phyloP scores from a whole-genome alignment of 2,113 vertebrate genomes.

The Sinocyclocheilus maitianheensis region DNA sequence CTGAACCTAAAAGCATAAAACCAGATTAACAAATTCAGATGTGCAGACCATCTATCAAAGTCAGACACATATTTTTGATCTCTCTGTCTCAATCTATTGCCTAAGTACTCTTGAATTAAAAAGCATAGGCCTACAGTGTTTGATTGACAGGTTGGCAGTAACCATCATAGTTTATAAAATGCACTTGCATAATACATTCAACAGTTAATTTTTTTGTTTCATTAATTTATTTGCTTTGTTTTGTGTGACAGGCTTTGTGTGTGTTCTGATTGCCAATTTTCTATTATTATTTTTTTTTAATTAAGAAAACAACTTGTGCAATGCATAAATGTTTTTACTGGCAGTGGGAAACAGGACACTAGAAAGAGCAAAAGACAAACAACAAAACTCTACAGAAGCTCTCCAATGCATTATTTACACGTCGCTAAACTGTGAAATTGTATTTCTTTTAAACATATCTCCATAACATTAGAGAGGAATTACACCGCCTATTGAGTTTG shows the following conservation, averaged over 20 bases:
- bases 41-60: slow-evolving; percentile 10
- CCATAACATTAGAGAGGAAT: slow-evolving; percentile 64
- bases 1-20: slow-evolving; percentile 11
- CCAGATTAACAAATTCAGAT: not conserved
- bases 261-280: too few species aligned
- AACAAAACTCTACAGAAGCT: slow-evolving; percentile 19
- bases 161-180: not conserved
- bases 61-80: slow-evolving; percentile 9
- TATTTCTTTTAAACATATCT: slow-evolving; percentile 64
- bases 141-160: not conserved
- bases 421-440: slow-evolving; percentile 70
- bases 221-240: not conserved
- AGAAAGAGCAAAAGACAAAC: not conserved
- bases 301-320: not conserved
- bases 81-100: not conserved
- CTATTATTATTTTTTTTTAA: not conserved
- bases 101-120: not conserved
- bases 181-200: too few species aligned
- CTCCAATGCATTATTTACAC: slow-evolving; percentile 52
- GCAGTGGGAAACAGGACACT: not conserved
- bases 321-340: not conserved
- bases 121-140: not conserved
- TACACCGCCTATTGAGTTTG: slow-evolving; percentile 46
- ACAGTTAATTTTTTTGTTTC: not conserved
- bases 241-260: not conserved